phyloP scores from a whole-genome alignment of 2,888 invertebrate genomes.

The Lamproptera curius region DNA sequence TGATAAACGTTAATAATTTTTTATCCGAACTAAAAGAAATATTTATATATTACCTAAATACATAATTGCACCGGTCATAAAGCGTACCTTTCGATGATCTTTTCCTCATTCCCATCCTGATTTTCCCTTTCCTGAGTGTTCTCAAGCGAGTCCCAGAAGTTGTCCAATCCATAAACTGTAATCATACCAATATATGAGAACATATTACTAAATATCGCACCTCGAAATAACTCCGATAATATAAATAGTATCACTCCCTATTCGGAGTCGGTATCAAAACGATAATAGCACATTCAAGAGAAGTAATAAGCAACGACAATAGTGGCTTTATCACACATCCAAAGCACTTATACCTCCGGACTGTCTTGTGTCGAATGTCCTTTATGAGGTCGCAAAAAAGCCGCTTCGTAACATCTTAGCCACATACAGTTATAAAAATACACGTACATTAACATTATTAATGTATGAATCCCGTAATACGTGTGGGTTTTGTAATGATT shows the following conservation, averaged over 20 bases:
- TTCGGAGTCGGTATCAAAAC: slow-evolving; percentile 17
- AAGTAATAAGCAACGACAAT: slow-evolving; percentile 27
- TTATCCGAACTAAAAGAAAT: slow-evolving; percentile 2
- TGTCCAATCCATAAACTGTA: slow-evolving; percentile 67
- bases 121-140: slow-evolving; percentile 57
- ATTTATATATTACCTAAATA: not conserved
- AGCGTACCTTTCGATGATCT: slow-evolving; percentile 59
- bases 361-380: slow-evolving; percentile 17
- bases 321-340: slow-evolving; percentile 17
- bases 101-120: slow-evolving; percentile 56
- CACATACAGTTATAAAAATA: not conserved
- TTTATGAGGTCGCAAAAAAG: slow-evolving; percentile 15
- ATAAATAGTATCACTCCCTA: not conserved
- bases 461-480: not conserved
- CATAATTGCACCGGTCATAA: no score
- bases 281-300: slow-evolving; percentile 25
- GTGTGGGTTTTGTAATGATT: slow-evolving; percentile 11
- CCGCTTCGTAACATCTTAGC: not conserved
- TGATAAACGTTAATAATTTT: slow-evolving; percentile 7
- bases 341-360: slow-evolving; percentile 23
- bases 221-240: slow-evolving; percentile 4
- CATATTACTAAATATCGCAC: slow-evolving; percentile 1
- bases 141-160: slow-evolving; percentile 69
- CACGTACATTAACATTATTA: no score
- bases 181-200: slow-evolving; percentile 26